Evolutionary conservation across 2,797 vertebrate genomes (phyloP).

Genomic region (Taeniopygia guttata): DNA sequence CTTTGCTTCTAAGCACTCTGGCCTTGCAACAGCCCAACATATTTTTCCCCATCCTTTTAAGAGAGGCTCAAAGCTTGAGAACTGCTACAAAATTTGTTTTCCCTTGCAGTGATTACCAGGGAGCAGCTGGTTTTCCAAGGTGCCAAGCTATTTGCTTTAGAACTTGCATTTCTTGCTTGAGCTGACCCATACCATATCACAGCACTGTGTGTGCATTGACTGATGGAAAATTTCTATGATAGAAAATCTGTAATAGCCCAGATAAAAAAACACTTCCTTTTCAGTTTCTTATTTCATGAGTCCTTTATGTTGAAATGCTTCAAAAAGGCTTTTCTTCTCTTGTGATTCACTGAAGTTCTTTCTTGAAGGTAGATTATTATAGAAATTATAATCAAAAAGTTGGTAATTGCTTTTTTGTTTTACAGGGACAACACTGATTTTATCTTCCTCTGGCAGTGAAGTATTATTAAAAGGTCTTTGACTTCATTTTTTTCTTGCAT

Average conservation of each 20-base stretch:
- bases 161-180: neutral
- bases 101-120: neutral
- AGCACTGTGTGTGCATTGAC: neutral
- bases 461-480: constrained; percentile 50
- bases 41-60: neutral
- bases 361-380: constrained; percentile 44
- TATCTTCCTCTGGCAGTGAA: constrained; percentile 43
- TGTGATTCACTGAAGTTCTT: neutral
- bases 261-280: neutral
- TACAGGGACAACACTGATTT: constrained; percentile 32
- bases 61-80: neutral
- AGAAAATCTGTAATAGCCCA: neutral
- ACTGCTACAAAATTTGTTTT: neutral
- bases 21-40: neutral
- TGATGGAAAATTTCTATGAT: neutral
- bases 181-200: neutral
- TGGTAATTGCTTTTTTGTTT: constrained; percentile 59
- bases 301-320: neutral
- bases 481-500: neutral
- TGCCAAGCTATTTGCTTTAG: neutral
- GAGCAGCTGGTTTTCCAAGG: neutral
- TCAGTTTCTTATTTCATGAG: neutral
- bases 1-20: neutral
- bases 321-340: constrained; percentile 6
- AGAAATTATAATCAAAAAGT: constrained; percentile 54